Evolutionary conservation across 2,888 invertebrate species (phyloP).

Genomic region (Harmothoe impar): DNA sequence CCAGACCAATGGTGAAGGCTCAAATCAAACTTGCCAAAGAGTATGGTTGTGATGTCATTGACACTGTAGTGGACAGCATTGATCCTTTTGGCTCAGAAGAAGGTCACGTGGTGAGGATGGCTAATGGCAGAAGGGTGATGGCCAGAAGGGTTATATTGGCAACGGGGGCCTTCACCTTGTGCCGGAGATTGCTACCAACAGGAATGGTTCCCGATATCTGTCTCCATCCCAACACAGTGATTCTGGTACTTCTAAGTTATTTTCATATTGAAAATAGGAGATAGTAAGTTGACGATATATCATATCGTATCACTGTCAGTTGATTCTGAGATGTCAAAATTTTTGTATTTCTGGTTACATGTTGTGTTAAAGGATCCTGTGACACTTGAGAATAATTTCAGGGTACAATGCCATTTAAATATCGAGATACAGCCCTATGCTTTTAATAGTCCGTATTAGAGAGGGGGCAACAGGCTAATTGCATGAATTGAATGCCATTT

Average conservation of each 20-base stretch:
- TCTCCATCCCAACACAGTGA: constrained; percentile 2
- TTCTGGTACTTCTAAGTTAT: background rate
- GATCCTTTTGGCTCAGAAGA: background rate
- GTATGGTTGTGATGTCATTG: background rate
- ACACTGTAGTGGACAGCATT: background rate
- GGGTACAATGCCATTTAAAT: background rate
- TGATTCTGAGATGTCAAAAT: too few species aligned
- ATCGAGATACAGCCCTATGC: too few species aligned
- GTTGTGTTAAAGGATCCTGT: background rate
- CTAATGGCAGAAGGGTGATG: background rate
- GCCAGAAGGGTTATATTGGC: background rate
- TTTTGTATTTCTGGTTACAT: background rate
- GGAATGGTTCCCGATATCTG: background rate
- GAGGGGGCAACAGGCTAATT: too few species aligned
- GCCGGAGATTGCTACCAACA: background rate
- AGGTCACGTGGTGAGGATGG: background rate
- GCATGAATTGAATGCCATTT: too few species aligned
- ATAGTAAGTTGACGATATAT: background rate
- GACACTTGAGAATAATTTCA: background rate
- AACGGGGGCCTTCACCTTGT: background rate
- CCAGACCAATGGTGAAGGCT: background rate
- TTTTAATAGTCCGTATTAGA: too few species aligned
- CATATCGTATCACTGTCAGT: background rate
- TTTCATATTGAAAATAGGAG: background rate
- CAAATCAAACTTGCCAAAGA: background rate